phyloP scores from a whole-genome alignment of 2,113 vertebrate genomes.

The Epinephelus fuscoguttatus region DNA sequence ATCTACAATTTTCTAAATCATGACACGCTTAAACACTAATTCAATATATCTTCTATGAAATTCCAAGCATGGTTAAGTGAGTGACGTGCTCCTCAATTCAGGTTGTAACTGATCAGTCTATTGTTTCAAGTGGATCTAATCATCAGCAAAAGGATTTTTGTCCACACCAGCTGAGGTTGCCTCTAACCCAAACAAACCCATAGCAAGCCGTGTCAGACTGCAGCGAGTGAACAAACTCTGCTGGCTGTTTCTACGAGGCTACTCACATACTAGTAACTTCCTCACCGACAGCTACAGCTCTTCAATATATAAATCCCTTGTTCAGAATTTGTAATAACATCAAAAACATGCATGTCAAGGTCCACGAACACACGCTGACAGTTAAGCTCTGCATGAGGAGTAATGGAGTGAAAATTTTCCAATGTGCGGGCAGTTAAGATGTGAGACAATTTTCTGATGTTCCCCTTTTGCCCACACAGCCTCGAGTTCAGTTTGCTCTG shows the following conservation, averaged over 20 bases:
- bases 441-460: conserved; percentile 51
- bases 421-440: conserved; percentile 33
- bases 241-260: conserved; percentile 4
- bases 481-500: conserved; percentile 52
- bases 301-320: conserved; percentile 1
- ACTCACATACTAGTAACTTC: conserved; percentile 12
- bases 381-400: conserved; percentile 36
- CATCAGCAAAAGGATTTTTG: neutral
- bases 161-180: neutral
- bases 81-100: neutral
- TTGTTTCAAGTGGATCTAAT: neutral
- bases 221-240: neutral
- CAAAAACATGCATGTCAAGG: conserved; percentile 47
- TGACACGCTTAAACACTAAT: neutral
- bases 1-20: neutral
- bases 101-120: neutral
- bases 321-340: conserved; percentile 41
- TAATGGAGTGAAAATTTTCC: conserved; percentile 27
- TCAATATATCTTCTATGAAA: neutral
- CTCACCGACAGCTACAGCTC: neutral
- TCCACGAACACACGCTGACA: conserved; percentile 44
- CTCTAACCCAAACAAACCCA: neutral
- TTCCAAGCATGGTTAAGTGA: neutral
- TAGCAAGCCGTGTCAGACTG: neutral
- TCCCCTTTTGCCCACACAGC: conserved; percentile 45